phyloP scores from a whole-genome alignment of 2,113 vertebrate species.

The Phylloscopus whistleri region DNA sequence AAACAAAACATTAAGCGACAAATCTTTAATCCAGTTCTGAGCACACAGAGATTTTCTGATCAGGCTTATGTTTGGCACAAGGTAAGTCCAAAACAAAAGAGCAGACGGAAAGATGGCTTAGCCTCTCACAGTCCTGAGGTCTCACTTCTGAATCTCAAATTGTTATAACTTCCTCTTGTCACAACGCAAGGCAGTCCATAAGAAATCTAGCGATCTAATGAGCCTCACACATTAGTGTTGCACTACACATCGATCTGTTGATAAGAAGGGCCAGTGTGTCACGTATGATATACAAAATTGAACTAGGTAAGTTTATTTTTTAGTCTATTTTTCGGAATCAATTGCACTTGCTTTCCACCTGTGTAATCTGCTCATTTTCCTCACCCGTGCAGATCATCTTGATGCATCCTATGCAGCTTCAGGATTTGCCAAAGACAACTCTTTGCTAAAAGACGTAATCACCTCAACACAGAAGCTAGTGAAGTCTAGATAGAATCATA shows the following conservation, averaged over 20 bases:
- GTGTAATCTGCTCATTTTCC: neutral
- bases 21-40: neutral
- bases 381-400: neutral
- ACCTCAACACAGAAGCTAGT: neutral
- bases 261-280: neutral
- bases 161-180: neutral
- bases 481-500: neutral
- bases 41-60: neutral
- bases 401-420: neutral
- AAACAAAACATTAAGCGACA: neutral
- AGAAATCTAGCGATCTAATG: neutral
- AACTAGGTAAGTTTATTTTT: neutral
- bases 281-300: neutral
- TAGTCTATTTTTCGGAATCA: neutral
- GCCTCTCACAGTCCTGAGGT: neutral
- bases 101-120: neutral
- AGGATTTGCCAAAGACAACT: neutral
- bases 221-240: neutral
- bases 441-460: neutral
- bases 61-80: neutral
- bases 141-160: neutral
- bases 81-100: neutral
- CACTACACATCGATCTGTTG: neutral
- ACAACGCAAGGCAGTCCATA: neutral
- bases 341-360: neutral